These are phyloP conservation scores for Scyliorhinus canicula DNA, from an alignment of 2,797 vertebrate genomes.

Conservation along the genomic window DNA sequence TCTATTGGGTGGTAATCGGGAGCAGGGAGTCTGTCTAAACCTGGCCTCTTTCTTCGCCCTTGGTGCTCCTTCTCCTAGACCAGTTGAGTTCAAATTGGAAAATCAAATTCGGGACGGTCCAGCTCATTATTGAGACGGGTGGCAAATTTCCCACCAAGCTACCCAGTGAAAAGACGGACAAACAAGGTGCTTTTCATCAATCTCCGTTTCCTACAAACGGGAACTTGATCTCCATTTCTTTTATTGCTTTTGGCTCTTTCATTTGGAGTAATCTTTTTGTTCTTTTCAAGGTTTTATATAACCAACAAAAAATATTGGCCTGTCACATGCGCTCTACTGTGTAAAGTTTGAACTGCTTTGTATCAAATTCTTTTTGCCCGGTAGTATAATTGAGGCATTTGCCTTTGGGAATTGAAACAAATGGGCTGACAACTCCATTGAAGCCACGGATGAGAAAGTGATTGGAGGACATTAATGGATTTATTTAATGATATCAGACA, in stretches of 20 bases:
- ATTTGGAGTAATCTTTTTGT: neutral
- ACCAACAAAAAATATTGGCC: neutral
- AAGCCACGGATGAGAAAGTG: neutral
- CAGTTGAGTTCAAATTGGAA: neutral
- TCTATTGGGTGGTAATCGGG: too few relatives aligned
- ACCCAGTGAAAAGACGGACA: neutral
- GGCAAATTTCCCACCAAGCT: neutral
- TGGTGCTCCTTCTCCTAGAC: neutral
- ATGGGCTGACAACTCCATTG: neutral
- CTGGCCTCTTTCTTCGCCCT: neutral
- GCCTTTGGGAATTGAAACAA: neutral
- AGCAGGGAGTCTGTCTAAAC: too few relatives aligned
- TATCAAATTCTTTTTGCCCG: neutral
- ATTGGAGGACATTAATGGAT: neutral
- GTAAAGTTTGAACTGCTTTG: neutral
- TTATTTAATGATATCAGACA: neutral
- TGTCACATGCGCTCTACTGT: neutral
- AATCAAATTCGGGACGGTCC: neutral
- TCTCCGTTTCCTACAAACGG: neutral
- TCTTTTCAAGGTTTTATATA: neutral
- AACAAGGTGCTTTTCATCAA: neutral
- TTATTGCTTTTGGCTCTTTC: constrained; percentile 5
- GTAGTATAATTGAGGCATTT: neutral
- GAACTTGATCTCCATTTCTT: neutral
- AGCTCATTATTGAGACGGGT: neutral